A percentile compares a stretch with the other conserved stretches of the same genome.
phyloP scores from a whole-genome alignment of 1,140 invertebrate genomes.

The Sesamia nonagrioides region DNA sequence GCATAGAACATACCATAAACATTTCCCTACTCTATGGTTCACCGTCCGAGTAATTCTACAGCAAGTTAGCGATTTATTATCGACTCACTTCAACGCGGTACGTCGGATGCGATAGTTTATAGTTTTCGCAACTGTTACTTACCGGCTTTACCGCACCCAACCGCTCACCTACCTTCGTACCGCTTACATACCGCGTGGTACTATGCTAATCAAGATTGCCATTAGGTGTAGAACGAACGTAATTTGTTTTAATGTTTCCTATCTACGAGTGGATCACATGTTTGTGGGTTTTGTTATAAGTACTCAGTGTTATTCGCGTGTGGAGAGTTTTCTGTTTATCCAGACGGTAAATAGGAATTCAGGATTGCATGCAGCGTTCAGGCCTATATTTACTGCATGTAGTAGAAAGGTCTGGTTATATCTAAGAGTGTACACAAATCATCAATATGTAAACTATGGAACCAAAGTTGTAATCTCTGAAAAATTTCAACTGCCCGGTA shows the following conservation, averaged over 20 bases:
- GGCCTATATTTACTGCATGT: too few relatives aligned
- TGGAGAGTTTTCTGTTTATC: too few relatives aligned
- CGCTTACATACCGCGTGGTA: neutral
- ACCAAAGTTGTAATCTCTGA: too few relatives aligned
- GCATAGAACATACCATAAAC: neutral
- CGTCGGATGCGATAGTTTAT: slow-evolving; percentile 68
- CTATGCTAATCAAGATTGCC: slow-evolving; percentile 37
- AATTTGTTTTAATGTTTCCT: slow-evolving; percentile 35
- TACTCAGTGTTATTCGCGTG: neutral
- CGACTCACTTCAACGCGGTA: slow-evolving; percentile 66
- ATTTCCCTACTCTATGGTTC: neutral
- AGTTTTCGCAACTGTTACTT: slow-evolving; percentile 64
- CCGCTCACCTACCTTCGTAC: slow-evolving; percentile 6
- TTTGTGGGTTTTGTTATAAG: slow-evolving; percentile 32
- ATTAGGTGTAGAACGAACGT: slow-evolving; percentile 21
- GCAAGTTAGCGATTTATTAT: slow-evolving; percentile 72
- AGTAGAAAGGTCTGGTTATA: too few relatives aligned
- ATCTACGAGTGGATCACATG: slow-evolving; percentile 26
- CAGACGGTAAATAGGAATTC: too few relatives aligned
- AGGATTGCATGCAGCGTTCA: too few relatives aligned
- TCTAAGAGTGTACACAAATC: too few relatives aligned
- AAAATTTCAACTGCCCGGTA: too few relatives aligned
- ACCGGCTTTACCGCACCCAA: slow-evolving; percentile 30
- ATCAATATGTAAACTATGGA: too few relatives aligned
- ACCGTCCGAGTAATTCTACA: slow-evolving; percentile 58